Evolutionary conservation across 1,140 invertebrate genomes (phyloP), one percentile per base, ranked within the genome.

Genomic region (Coenobita brevimanus): DNA sequence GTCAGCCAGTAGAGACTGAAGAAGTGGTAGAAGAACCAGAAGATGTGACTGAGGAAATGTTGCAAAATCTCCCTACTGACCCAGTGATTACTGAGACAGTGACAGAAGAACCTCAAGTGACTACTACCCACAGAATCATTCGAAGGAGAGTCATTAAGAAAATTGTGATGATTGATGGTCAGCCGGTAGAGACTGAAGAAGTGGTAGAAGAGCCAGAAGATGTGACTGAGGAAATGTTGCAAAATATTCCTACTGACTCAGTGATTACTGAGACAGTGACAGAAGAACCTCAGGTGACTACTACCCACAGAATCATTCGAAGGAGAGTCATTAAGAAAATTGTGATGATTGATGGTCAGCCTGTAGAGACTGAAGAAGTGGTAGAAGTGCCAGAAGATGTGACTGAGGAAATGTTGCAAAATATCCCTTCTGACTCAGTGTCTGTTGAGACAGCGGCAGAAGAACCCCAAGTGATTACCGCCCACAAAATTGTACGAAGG

Each of bases 11-110:
- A 57, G 84, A 87, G 21, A 87, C 84, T 33, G 84, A 87, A 43
- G 84, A 87, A 73, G 67, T 87, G 33, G n/a, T 87, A 69, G 84
- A 87, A 81, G 84, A 87, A 57, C 84, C 84, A 41, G 76, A 62
- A 41, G 76, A 62, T 50, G 67, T 50, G 46, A 50, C 46, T 50
- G 79, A 81, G 60, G 79, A 81, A 81, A 81, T 81, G 60, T 30
- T 81, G 15, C 8, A n/a, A 64, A 57, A 30, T 41, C 36, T 67
- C 13, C 57, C 79, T 62, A 38, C 60, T 81, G 79, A 81, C 60
- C 64, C 60, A 15, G 33, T 81, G 8, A 81, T 81, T 64, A 67
- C 79, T 81, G 79, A 81, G 79, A 62, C 79, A n/a, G 33, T 81
- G 36, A 67, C 79, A 81, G 79, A 81, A 81, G 79, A 81, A 43